These are phyloP conservation scores for Bubo scandiacus DNA, from an alignment of 2,113 vertebrate species.

Conservation along the genomic window DNA sequence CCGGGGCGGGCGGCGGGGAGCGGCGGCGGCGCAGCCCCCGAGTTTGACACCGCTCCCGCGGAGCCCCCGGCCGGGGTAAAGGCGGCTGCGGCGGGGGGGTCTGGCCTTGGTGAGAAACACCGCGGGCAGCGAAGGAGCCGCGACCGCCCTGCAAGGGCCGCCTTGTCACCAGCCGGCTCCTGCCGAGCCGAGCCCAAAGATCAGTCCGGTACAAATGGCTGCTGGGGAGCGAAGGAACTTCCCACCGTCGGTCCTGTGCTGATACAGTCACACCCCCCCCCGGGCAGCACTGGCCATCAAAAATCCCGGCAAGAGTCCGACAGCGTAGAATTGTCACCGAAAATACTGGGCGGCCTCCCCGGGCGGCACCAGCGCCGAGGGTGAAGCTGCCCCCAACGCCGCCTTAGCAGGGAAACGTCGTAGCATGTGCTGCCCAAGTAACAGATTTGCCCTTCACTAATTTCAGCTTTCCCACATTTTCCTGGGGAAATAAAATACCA, in stretches of 20 bases:
- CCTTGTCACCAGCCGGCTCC: neutral
- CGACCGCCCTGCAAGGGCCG: neutral
- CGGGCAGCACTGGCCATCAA: neutral
- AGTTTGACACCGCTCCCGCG: too few relatives aligned
- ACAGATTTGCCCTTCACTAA: neutral
- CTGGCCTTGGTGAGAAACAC: neutral
- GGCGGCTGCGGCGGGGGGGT: too few relatives aligned
- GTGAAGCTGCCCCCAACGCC: neutral
- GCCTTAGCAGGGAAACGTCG: too few relatives aligned
- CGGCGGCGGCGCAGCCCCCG: too few relatives aligned
- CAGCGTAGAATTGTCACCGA: too few relatives aligned
- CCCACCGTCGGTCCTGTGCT: neutral
- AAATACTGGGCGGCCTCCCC: accelerated
- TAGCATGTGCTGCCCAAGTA: neutral
- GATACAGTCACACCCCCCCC: neutral
- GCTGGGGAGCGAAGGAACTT: neutral
- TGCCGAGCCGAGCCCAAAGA: neutral
- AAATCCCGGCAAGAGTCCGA: neutral
- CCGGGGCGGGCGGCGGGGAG: too few relatives aligned
- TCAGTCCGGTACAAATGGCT: neutral
- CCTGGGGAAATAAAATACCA: neutral
- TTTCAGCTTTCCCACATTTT: neutral
- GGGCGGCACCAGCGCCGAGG: accelerated
- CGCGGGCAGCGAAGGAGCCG: neutral
- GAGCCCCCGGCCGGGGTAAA: too few relatives aligned